Evolutionary conservation across 2,113 vertebrate species (phyloP), one percentile per base, ranked within the genome.

Genomic region (Apodemus speciosus): DNA sequence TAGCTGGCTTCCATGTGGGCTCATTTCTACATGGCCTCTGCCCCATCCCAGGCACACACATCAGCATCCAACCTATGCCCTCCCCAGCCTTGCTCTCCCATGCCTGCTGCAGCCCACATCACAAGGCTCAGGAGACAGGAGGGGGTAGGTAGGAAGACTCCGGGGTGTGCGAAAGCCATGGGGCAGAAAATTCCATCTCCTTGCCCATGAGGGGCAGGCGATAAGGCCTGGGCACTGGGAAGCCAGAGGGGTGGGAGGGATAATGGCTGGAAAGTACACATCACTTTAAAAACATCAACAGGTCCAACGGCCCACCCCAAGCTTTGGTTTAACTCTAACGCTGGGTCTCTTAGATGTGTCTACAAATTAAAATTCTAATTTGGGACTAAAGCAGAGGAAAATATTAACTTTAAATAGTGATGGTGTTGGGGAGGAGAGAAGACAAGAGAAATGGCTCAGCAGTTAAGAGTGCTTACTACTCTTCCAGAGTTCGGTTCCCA

Each of bases 301-400:
- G 30, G 38, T 9, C 92, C 46, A 46, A 73, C 71, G n/a, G 25
- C 10, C 53, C 58, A 68, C 85, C 38, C 76, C 75, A n/a, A 88
- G 35, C 43, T 66, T 49, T 62, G 58, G 13, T 46, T 69, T 43
- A 84, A 91, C n/a, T 84, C n/a, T 35, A 90, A 69, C 40, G 79
- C 49, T 66, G 85, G 27, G 7, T 32, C 75, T 62, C 58, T 96
- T 32, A 23, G 56, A 38, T 56, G 30, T 66, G 85, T 94, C 43
- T 75, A 15, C 16, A 92, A 76, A 75, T 43, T 90, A 92, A 88
- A 96, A 69, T 88, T 75, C 56, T 88, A 75, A 93, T 27, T 83
- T 84, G 38, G 14, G 46, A 66, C 3, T 77, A 56, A 86, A 35
- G 32, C 6, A 49, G 62, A 72, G n/a, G 69, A 83, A 66, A 60